A percentile compares a stretch with the other conserved stretches of the same genome.
Evolutionary conservation across 2,797 vertebrate genomes (phyloP).

Genomic region (Pogonophryne albipinna): DNA sequence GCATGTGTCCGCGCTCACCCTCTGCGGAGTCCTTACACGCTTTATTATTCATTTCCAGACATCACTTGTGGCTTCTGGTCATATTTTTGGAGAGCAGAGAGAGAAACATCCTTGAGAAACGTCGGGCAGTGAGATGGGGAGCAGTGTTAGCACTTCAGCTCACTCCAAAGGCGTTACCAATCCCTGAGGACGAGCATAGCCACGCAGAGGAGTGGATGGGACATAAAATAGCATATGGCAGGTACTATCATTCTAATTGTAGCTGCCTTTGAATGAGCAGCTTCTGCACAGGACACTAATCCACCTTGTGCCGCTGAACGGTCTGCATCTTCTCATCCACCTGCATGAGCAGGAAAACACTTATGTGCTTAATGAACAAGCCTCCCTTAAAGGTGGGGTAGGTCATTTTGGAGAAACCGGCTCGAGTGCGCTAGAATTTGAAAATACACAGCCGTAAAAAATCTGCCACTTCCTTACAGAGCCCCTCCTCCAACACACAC

Average conservation of each 20-base stretch:
- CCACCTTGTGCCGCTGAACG: conserved; percentile 47
- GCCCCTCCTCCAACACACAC: too few species aligned
- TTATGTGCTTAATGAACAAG: conserved; percentile 38
- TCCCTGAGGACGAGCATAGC: conserved; percentile 36
- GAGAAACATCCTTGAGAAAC: conserved; percentile 54
- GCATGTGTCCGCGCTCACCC: conserved; percentile 42
- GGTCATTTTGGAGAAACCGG: too few species aligned
- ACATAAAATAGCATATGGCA: conserved; percentile 62
- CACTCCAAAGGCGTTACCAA: conserved; percentile 50
- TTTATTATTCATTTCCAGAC: conserved; percentile 69
- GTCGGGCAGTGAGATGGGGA: conserved; percentile 38
- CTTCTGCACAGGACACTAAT: conserved; percentile 44
- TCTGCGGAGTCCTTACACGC: conserved; percentile 60
- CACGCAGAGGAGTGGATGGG: conserved; percentile 36
- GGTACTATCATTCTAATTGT: conserved; percentile 63
- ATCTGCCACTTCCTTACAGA: too few species aligned
- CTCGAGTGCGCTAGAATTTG: too few species aligned
- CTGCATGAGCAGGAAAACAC: conserved; percentile 27
- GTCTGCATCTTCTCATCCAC: conserved; percentile 64
- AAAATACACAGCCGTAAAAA: too few species aligned
- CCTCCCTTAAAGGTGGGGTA: not conserved
- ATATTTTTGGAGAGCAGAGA: conserved; percentile 56
- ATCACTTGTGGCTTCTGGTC: conserved; percentile 63
- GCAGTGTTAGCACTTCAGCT: conserved; percentile 51
- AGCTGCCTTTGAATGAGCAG: conserved; percentile 59